Conservation (phyloP, 1,140 invertebrate species). For the Lamellibrachia luymesi region DNA sequence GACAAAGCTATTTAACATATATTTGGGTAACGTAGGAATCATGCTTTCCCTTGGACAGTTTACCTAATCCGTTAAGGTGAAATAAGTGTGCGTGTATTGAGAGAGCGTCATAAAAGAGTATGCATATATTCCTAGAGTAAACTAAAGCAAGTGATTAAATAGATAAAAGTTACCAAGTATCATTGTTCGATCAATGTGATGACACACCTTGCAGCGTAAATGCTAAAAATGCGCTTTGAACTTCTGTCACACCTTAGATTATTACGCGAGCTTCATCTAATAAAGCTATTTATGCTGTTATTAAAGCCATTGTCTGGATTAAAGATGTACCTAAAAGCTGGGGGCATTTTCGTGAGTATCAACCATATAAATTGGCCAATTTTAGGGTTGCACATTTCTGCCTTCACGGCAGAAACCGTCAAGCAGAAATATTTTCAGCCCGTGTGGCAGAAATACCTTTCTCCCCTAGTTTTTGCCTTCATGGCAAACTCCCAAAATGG, state of each 20-base stretch:
- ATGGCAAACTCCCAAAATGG: not conserved
- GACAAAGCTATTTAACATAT: too few species aligned
- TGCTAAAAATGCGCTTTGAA: not conserved
- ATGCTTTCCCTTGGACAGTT: too few species aligned
- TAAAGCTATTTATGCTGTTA: conserved; percentile 24
- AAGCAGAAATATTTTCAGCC: not conserved
- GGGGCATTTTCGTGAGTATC: conserved; percentile 31
- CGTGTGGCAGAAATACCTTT: not conserved
- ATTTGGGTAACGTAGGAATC: too few species aligned
- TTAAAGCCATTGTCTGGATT: conserved; percentile 30
- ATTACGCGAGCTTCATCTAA: conserved; percentile 33
- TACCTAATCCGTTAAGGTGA: too few species aligned
- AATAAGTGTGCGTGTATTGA: too few species aligned
- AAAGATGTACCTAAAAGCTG: conserved; percentile 29
- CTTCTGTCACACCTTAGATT: conserved; percentile 33
- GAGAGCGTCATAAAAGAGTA: too few species aligned
- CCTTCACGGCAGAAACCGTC: not conserved
- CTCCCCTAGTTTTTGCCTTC: not conserved
- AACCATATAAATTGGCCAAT: conserved; percentile 18
- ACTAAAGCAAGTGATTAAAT: too few species aligned
- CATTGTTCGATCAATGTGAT: too few species aligned
- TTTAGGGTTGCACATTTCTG: not conserved
- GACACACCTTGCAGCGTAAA: too few species aligned
- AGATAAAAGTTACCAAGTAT: too few species aligned
- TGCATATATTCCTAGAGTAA: too few species aligned